Evolutionary conservation across 1,140 invertebrate genomes (phyloP).

Genomic region (Drosophila carrolli): DNA sequence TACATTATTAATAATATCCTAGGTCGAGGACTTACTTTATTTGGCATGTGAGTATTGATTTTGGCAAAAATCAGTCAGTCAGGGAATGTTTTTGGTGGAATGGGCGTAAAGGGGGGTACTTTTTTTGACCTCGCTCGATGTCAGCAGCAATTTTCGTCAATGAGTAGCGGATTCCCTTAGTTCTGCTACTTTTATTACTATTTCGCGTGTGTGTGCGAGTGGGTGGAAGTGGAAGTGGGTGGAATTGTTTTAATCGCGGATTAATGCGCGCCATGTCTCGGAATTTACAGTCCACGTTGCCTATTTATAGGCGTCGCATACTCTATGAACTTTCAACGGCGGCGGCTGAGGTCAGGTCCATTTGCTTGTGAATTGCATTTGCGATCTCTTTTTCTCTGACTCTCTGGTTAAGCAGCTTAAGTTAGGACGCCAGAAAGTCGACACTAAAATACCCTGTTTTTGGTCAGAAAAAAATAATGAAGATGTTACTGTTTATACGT

Average conservation of each 20-base stretch:
- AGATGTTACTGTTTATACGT: no score
- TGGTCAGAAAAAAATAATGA: not conserved
- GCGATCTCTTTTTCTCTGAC: slow-evolving; percentile 7
- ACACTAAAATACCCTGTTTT: not conserved
- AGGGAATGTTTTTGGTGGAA: not conserved
- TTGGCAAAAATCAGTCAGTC: slow-evolving; percentile 24
- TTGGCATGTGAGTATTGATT: slow-evolving; percentile 71
- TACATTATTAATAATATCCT: slow-evolving; percentile 18
- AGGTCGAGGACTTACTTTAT: not conserved
- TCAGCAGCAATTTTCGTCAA: slow-evolving; percentile 73
- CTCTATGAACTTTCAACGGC: slow-evolving; percentile 51
- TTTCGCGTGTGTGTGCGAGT: slow-evolving; percentile 21
- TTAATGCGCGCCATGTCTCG: slow-evolving; percentile 20
- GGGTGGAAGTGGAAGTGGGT: not conserved
- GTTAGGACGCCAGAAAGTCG: no score
- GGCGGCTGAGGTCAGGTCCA: slow-evolving; percentile 24
- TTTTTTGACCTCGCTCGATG: slow-evolving; percentile 70
- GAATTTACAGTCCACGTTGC: slow-evolving; percentile 47
- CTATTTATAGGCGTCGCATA: slow-evolving; percentile 55
- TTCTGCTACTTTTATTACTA: slow-evolving; percentile 18
- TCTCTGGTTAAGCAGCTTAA: not conserved
- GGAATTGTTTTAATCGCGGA: slow-evolving; percentile 24
- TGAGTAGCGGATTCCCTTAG: slow-evolving; percentile 42
- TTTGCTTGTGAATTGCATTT: slow-evolving; percentile 11
- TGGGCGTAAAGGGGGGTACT: not conserved